Base-by-base conservation (phyloP, 2,888 invertebrate genomes). In the Unio delphinus region DNA sequence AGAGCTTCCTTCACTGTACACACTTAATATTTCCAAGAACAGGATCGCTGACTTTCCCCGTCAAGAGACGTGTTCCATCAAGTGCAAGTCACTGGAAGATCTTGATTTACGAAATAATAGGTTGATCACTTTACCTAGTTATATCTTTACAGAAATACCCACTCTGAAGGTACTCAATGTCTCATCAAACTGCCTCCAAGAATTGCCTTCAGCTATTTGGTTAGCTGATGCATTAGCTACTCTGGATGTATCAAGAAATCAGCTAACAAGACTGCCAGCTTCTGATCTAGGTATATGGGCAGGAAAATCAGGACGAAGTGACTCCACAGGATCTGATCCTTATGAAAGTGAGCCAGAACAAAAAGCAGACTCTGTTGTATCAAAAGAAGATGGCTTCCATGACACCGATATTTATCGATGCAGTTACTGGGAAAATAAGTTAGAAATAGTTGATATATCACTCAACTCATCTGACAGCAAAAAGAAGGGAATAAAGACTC, bases 91-190 rank as follows among this genome's bases (percentile, higher is more conserved):
- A 61, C 90, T 98, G 69, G 97, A 97, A 85, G 98, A 98, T 87
- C 90, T 99, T 55, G 95, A 95, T 86, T 88, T 99, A n/a, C 95
- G 96, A 92, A 75, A 81, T 61, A 90, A 98, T 89, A 97, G 97
- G 4, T 90, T 99, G 56, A 95, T 95, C 77, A 92, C 92, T 67
- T 90, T 99, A 18, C 97, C 98, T 0, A 92, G 94, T 4, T 94
- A 94, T 67, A 91, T 98, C 54, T 97, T 98, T 91, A 92, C 93
- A 7, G 45, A 45, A 45, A 92, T 98, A 67, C 95, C 96, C 0
- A 91, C 93, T 0, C 91, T 98, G 58, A 92, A 93, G 18, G 94
- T 94, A 3, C 92, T 99, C 77, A 97, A 98, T 89, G 93, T 94
- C 0, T 95, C 97, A 0, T 94, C 96, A 85, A 99, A 99, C 92